A percentile compares a stretch with the other conserved stretches of the same genome.
These are phyloP conservation scores for Prionailurus bengalensis DNA, from an alignment of 2,113 vertebrate species.

Conservation along the genomic window DNA sequence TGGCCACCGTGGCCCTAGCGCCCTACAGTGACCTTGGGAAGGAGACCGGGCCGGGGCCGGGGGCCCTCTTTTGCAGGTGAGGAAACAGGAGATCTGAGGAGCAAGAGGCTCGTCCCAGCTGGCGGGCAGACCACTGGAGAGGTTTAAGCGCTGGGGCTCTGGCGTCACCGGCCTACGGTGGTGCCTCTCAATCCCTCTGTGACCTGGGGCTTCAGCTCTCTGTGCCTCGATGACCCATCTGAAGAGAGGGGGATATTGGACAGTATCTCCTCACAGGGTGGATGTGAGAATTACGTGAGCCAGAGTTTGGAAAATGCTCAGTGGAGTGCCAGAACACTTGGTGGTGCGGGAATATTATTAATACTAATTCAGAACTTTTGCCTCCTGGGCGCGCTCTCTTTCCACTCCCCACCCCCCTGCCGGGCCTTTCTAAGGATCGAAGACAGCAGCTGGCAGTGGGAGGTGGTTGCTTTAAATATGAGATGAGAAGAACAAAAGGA, in stretches of 20 bases:
- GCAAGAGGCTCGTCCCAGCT: background rate
- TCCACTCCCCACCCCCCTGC: no score
- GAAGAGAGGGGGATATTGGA: accelerated
- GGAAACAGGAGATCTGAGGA: background rate
- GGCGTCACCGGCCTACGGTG: background rate
- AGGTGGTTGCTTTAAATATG: conserved; percentile 78
- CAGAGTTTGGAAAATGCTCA: accelerated
- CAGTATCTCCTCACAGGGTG: accelerated
- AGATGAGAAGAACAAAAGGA: conserved; percentile 67
- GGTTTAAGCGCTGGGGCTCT: background rate
- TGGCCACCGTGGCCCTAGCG: background rate
- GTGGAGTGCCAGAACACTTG: background rate
- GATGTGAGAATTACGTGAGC: accelerated
- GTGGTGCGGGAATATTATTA: background rate
- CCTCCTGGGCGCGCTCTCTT: background rate
- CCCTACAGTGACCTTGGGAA: background rate
- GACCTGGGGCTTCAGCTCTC: background rate
- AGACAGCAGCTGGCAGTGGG: conserved; percentile 77
- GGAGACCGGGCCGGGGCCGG: background rate
- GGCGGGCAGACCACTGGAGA: accelerated
- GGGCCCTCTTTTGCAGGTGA: background rate
- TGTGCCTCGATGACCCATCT: background rate
- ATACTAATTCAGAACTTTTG: background rate
- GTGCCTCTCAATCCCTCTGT: background rate
- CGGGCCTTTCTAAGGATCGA: conserved; percentile 26